phyloP scores from a whole-genome alignment of 2,888 invertebrate genomes.

The Eupithecia inturbata region DNA sequence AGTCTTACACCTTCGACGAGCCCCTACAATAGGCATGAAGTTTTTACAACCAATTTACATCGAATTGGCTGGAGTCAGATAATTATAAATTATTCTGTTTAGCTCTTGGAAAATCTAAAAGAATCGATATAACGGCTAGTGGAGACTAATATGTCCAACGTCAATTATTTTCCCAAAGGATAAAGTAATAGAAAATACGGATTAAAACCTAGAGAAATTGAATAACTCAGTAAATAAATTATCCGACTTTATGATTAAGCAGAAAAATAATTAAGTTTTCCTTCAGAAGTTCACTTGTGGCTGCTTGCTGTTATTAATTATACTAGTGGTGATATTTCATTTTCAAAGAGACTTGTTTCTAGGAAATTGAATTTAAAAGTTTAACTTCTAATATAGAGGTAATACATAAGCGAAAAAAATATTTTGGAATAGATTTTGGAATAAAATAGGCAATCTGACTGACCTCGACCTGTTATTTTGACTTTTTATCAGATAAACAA shows the following conservation, averaged over 20 bases:
- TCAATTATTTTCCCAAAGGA: not conserved
- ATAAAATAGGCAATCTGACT: no score
- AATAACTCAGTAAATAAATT: constrained; percentile 25
- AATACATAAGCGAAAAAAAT: not conserved
- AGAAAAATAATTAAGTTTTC: constrained; percentile 79
- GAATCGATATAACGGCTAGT: not conserved
- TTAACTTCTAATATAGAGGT: not conserved
- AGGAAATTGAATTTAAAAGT: not conserved
- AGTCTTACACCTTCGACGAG: no score
- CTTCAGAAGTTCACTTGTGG: constrained; percentile 68
- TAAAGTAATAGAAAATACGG: not conserved
- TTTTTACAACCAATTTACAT: no score
- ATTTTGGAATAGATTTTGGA: not conserved
- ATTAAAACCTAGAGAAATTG: not conserved
- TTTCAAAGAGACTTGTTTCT: not conserved
- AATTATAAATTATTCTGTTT: not conserved
- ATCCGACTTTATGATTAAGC: constrained; percentile 72
- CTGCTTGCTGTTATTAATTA: constrained; percentile 75
- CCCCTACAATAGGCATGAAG: no score
- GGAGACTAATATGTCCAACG: not conserved
- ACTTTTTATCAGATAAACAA: no score
- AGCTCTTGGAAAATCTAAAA: not conserved
- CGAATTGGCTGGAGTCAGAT: no score
- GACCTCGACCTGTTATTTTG: no score
- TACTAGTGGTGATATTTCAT: constrained; percentile 49